Base-by-base conservation (phyloP, 2,797 vertebrate species). In the Sebastes itinus region DNA sequence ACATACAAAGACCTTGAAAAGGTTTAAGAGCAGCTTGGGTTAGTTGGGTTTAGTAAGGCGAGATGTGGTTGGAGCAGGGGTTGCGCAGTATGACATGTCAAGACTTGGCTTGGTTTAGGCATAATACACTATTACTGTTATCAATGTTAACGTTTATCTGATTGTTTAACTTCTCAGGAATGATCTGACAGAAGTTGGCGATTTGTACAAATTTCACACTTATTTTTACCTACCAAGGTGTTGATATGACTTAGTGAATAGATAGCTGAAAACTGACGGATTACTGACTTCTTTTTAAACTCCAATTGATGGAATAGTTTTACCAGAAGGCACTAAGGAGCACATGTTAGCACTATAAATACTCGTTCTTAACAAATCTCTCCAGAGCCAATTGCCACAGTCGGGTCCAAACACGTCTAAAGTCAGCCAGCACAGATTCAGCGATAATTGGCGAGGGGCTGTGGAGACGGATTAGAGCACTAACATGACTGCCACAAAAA, bases 41-140 rank as follows among this genome's bases (percentile, higher is more conserved):
- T 89, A 91, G 91, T 84, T 77, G 9, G 64, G 80, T 78, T 91
- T 78, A 80, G 82, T 90, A 52, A 67, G 81, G 71, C n/a, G 54
- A 16, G 62, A 32, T 81, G 73, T 74, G 18, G 46, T 32, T 55
- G 42, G 54, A 80, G 85, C 22, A 67, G 70, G 42, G 55, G 56
- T 35, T 75, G 56, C 70, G 73, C 75, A 76, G 28, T 52, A 82
- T 86, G 85, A 82, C 85, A 86, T 72, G 80, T 76, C 14, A 71
- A 54, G 32, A 60, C 73, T 85, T 69, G 18, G 49, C 25, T 77
- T 80, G 38, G 49, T 54, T 56, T 27, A 33, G 7, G 6, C 16
- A 6, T 46, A 28, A 59, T 30, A 68, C n/a, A 28, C 4, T 18
- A 23, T 56, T 58, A 46, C 14, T 38, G 28, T 85, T 76, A 72